phyloP scores from a whole-genome alignment of 1,140 invertebrate genomes.

The Ceratina japonica region DNA sequence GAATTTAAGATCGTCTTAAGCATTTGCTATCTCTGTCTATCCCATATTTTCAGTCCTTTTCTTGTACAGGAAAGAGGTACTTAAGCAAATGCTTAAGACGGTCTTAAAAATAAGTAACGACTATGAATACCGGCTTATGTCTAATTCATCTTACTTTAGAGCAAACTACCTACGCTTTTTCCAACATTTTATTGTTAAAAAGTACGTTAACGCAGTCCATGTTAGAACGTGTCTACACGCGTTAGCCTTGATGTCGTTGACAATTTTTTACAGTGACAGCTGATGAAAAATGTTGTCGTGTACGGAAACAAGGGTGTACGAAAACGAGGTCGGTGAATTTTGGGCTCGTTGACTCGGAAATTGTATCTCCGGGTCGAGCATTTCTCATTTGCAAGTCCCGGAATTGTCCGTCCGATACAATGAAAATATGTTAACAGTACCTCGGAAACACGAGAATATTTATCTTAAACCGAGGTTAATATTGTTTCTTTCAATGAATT shows the following conservation, averaged over 20 bases:
- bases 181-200: neutral
- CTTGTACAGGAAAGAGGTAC: too few relatives aligned
- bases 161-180: neutral
- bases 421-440: neutral
- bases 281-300: neutral
- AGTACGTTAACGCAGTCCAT: too few relatives aligned
- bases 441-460: neutral
- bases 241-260: neutral
- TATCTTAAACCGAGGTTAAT: neutral
- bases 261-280: neutral
- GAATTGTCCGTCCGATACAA: neutral
- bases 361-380: neutral
- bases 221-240: too few relatives aligned
- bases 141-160: too few relatives aligned
- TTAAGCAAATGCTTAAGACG: too few relatives aligned
- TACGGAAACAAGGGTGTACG: neutral
- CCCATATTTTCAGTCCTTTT: too few relatives aligned
- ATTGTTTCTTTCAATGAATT: neutral
- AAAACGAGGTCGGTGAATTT: constrained; percentile 6
- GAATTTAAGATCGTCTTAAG: too few relatives aligned
- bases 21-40: too few relatives aligned
- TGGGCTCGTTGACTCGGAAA: neutral
- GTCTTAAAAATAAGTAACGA: too few relatives aligned
- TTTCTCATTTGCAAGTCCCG: too few relatives aligned
- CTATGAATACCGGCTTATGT: too few relatives aligned